Percentiles rank a stretch among this genome's conserved stretches.
These are phyloP conservation scores for Myotis pilosus DNA, from an alignment of 2,797 vertebrate species.

Conservation along the genomic window DNA sequence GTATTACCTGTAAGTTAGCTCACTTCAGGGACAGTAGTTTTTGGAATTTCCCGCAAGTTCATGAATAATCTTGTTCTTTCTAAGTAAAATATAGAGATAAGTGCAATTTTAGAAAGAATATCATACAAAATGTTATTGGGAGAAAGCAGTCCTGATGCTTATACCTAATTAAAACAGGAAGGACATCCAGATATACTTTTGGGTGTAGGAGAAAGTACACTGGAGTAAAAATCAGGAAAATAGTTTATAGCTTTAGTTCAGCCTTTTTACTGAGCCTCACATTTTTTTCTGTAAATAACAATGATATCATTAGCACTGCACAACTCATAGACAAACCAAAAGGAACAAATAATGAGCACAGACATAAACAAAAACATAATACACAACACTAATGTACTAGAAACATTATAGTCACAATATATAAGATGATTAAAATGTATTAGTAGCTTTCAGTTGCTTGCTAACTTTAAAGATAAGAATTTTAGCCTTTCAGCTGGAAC, in stretches of 20 bases:
- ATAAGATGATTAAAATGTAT: background rate
- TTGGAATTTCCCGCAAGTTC: constrained; percentile 18
- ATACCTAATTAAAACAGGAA: background rate
- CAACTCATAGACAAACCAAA: background rate
- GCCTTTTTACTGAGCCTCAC: background rate
- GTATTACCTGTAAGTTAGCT: background rate
- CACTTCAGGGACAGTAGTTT: background rate
- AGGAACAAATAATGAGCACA: background rate
- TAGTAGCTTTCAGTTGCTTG: background rate
- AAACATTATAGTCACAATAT: background rate
- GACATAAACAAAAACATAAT: background rate
- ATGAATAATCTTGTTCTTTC: background rate
- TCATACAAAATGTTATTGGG: background rate
- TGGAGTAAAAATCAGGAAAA: background rate
- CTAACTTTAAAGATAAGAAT: background rate
- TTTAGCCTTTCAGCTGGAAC: background rate
- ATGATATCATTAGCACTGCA: background rate
- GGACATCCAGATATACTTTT: background rate
- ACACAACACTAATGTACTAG: background rate
- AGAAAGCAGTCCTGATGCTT: background rate
- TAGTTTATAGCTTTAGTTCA: background rate
- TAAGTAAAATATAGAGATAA: constrained; percentile 7
- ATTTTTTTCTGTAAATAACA: background rate
- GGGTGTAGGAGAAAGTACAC: background rate
- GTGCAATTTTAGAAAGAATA: background rate